A percentile compares a stretch with the other conserved stretches of the same genome.
Conservation (phyloP, 2,797 vertebrate genomes). For the Pogonophryne albipinna region DNA sequence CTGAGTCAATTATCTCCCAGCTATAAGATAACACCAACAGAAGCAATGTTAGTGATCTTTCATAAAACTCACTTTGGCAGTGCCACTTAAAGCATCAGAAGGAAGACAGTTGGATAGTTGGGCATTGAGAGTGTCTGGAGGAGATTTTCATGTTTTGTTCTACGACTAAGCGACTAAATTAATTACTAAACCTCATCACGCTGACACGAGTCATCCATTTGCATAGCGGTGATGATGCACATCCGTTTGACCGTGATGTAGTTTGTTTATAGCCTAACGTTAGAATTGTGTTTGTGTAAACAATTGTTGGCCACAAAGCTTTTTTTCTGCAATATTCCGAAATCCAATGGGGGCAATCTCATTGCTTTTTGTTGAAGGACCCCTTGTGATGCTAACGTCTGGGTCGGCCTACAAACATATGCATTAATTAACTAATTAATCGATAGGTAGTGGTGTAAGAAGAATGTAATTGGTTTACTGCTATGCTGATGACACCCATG, state of each 20-base stretch:
- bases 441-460: neutral
- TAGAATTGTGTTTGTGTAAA: neutral
- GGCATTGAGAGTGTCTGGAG: neutral
- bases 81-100: neutral
- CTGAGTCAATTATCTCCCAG: constrained; percentile 90
- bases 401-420: no score
- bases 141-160: neutral
- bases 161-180: neutral
- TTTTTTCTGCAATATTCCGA: no score
- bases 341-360: no score
- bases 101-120: no score
- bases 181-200: no score
- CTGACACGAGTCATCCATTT: no score
- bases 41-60: neutral
- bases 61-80: neutral
- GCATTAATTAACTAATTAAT: neutral
- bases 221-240: no score
- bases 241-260: no score
- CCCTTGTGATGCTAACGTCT: no score
- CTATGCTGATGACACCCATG: neutral
- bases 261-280: no score
- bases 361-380: no score
- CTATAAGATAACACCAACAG: constrained; percentile 71
- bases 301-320: neutral
- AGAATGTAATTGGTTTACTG: no score